These are phyloP conservation scores for Biston stratarius DNA, from an alignment of 2,888 invertebrate genomes.

Conservation along the genomic window DNA sequence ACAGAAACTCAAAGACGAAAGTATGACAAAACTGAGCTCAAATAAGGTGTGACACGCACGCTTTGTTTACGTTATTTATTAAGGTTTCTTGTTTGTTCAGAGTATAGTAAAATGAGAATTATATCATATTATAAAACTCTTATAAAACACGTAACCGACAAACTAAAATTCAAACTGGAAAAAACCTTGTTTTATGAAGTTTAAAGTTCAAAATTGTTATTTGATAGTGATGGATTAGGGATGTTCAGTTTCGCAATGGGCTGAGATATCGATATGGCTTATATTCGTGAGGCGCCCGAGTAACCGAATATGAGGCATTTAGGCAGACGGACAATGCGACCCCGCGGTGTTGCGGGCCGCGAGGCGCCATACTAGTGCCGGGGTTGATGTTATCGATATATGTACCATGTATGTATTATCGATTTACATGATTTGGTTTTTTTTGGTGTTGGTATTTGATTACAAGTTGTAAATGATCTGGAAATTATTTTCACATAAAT, in stretches of 20 bases:
- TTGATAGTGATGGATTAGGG: conserved; percentile 48
- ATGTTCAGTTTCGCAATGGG: conserved; percentile 48
- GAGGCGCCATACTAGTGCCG: conserved; percentile 78
- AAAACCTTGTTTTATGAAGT: conserved; percentile 22
- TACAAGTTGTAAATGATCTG: no score
- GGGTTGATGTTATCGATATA: conserved; percentile 40
- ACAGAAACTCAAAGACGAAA: conserved; percentile 59
- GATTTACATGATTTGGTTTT: background rate
- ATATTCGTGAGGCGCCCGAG: conserved; percentile 76
- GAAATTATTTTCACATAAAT: no score
- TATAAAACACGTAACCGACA: conserved; percentile 47
- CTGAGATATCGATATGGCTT: conserved; percentile 74
- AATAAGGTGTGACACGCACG: conserved; percentile 79
- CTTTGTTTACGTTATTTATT: conserved; percentile 81
- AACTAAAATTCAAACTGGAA: conserved; percentile 38
- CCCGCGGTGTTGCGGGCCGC: conserved; percentile 72
- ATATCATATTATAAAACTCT: conserved; percentile 60
- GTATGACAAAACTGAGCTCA: conserved; percentile 74
- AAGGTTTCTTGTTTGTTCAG: conserved; percentile 71
- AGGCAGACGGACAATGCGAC: conserved; percentile 77
- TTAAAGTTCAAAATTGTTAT: conserved; percentile 47
- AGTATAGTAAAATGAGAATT: conserved; percentile 82
- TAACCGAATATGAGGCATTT: conserved; percentile 85
- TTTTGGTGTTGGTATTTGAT: background rate
- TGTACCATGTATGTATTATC: background rate